These are phyloP conservation scores for Tachina grossa DNA, from an alignment of 2,888 invertebrate species.

Conservation along the genomic window DNA sequence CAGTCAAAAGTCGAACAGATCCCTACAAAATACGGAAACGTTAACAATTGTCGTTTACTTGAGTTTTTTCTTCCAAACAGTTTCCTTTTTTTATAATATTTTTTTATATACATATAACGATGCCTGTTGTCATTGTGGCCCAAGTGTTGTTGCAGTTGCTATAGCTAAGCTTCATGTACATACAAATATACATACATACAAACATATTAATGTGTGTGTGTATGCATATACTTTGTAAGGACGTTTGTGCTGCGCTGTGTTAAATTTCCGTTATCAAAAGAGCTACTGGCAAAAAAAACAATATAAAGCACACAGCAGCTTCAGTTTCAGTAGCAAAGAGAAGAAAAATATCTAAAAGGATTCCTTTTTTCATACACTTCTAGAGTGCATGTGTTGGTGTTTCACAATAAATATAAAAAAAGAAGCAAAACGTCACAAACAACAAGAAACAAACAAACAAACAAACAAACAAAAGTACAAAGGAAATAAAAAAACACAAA, in stretches of 20 bases:
- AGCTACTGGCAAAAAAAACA: constrained; percentile 41
- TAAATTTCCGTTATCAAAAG: constrained; percentile 67
- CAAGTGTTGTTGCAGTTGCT: constrained; percentile 5
- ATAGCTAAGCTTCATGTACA: constrained; percentile 5
- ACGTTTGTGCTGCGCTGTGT: constrained; percentile 62
- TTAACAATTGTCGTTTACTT: constrained; percentile 65
- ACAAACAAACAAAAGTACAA: neutral
- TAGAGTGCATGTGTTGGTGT: constrained; percentile 9
- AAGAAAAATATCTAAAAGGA: constrained; percentile 54
- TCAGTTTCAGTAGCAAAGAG: constrained; percentile 23
- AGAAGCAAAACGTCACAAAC: constrained; percentile 37
- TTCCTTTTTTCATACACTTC: constrained; percentile 36
- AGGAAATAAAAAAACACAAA: constrained; percentile 27
- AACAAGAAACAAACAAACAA: neutral
- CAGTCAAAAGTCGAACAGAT: constrained; percentile 44
- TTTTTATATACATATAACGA: constrained; percentile 15
- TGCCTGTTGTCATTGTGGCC: constrained; percentile 29
- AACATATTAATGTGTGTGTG: neutral
- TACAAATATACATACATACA: neutral
- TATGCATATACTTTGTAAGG: neutral
- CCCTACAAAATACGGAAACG: constrained; percentile 65
- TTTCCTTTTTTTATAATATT: constrained; percentile 33
- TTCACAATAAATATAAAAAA: constrained; percentile 41
- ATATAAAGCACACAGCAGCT: constrained; percentile 9
- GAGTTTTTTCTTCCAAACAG: constrained; percentile 18